Base-by-base conservation (phyloP, 1,140 invertebrate genomes). In the Diabrotica undecimpunctata region DNA sequence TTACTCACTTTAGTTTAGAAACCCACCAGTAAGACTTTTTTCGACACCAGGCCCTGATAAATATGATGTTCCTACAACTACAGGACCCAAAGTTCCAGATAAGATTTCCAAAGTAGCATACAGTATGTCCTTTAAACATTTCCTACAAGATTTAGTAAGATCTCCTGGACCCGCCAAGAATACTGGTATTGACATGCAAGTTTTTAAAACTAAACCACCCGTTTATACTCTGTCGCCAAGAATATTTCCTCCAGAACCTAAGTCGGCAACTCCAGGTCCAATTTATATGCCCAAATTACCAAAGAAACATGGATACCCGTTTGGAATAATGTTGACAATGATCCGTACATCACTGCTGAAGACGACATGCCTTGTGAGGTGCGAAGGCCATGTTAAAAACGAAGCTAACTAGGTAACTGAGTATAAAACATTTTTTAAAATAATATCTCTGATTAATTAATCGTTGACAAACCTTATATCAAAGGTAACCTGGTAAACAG, bases 81-180 rank as follows among this genome's bases (percentile, higher is more conserved):
- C 78, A 6, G 78, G 78, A 7, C 72, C 81, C 0, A 76, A 78
- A 61, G 71, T 78, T 7, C 76, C 79, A 0, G 75, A 81, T 59
- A 79, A 75, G 59, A 74, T 70, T 9, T 70, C 75, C 0, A 74
- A 74, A 13, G 80, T 80, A 1, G 78, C 80, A 2, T 84, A 80
- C 63, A 81, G 79, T 71, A 81, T 84, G 83, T 84, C 41, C 8
- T 46, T 46, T 46, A 46, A 46, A 46, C 41, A 46, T n/a, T 46
- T 46, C n/a, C n/a, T 46, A 46, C 41, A n/a, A 3, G 41, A 46
- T 46, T 6, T 46, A 10, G 66, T 70, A 57, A 39, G 56, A 11
- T 85, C 84, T 0, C 86, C 85, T 5, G 86, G 85, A 9, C 86
- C 86, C 5, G 85, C 84, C 0, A 81, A 82, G 1, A 87, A 87